A percentile compares a stretch with the other conserved stretches of the same genome.
phyloP scores from a whole-genome alignment of 2,888 invertebrate genomes.

The Drosophila infuscata region DNA sequence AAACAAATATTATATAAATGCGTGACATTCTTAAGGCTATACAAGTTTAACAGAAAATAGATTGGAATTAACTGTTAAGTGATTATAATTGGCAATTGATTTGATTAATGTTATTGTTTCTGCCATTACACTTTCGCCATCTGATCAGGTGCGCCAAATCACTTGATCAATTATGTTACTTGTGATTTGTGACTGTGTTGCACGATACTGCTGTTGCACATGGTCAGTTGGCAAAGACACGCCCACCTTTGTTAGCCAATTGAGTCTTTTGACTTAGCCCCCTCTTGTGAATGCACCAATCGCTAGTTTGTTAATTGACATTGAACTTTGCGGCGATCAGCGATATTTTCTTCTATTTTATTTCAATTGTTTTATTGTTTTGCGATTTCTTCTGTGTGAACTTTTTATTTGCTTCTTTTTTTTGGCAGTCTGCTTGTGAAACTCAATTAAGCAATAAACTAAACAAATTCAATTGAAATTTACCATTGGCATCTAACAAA shows the following conservation, averaged over 20 bases:
- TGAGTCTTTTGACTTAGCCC: conserved; percentile 26
- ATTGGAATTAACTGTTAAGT: neutral
- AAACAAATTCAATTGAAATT: conserved; percentile 41
- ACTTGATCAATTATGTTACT: neutral
- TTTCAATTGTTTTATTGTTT: conserved; percentile 15
- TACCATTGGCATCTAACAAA: conserved; percentile 34
- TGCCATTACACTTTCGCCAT: neutral
- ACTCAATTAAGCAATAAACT: conserved; percentile 55
- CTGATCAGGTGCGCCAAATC: neutral
- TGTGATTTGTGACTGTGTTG: neutral
- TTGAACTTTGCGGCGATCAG: conserved; percentile 56
- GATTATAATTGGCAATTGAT: neutral
- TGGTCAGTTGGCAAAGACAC: conserved; percentile 38
- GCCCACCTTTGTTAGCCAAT: conserved; percentile 36
- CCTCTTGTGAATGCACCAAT: conserved; percentile 57
- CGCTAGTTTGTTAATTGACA: conserved; percentile 57
- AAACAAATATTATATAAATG: conserved; percentile 14
- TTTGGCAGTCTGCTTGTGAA: conserved; percentile 65
- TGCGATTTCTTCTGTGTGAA: neutral
- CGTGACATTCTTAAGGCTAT: neutral
- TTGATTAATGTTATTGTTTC: neutral
- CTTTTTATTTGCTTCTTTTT: conserved; percentile 16
- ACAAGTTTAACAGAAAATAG: neutral
- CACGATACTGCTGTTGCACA: conserved; percentile 24
- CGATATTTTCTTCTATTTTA: conserved; percentile 34